Base-by-base conservation (phyloP, 2,113 vertebrate genomes). In the Anoplopoma fimbria region DNA sequence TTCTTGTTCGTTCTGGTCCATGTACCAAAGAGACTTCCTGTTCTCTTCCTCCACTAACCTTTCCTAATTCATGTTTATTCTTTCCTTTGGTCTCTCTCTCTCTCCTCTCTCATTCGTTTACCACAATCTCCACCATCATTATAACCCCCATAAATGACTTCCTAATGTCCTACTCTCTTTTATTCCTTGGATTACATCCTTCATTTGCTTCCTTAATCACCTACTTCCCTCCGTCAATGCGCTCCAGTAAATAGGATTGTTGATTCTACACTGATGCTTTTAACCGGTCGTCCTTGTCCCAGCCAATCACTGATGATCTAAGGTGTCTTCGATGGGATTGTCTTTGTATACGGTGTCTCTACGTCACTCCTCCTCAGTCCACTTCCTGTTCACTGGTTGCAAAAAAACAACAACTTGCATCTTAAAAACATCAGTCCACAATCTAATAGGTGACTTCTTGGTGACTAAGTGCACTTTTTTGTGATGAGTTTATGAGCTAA, bases 201-300 rank as follows among this genome's bases (percentile, higher is more conserved):
- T 63, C 55, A 51, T 70, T 51, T 67, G 55, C 51, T 71, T 69
- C 31, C 4, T 36, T 19, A 29, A 34, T 73, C 69, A 55, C 68
- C 27, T 29, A 31, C 17, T 62, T 57, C 23, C 1, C 36, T 45
- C 49, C 17, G 36, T 21, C 6, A 36, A 19, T 31, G 29, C 40
- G 38, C 49, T 70, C n/a, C 33, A 42, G 36, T 2, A 57, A 25
- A 53, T 6, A 21, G 0, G 23, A 1, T 2, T 2, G 70, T 29
- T 76, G 9, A 6, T 31, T 34, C 17, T 33, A 33, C 36, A 4
- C 1, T 40, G 69, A 27, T 10, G 51, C 13, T 70, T 4, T 0
- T 8, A 14, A 45, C 71, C 6, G 6, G 13, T 13, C 6, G 8
- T 34, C 34, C 15, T 33, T 4, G 29, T n/a, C 25, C 25, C 47